Percentiles rank a stretch among this genome's conserved stretches.
These are phyloP conservation scores for Zaprionus taronus DNA, from an alignment of 1,140 invertebrate genomes.

Conservation along the genomic window DNA sequence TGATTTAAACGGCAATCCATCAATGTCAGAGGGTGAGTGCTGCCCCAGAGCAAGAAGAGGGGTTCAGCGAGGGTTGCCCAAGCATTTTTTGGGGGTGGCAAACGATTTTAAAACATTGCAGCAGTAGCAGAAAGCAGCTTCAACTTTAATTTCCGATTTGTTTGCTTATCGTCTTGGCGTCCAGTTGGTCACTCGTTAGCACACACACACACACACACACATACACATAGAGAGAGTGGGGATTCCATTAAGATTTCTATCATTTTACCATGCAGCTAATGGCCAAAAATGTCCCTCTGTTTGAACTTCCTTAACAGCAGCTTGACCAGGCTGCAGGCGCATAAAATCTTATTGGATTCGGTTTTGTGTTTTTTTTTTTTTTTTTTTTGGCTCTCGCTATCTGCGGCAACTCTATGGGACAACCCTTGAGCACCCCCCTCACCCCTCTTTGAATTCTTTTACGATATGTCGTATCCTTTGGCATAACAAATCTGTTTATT, in stretches of 20 bases:
- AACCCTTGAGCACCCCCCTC: neutral
- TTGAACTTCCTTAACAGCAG: constrained; percentile 66
- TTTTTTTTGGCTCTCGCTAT: no score
- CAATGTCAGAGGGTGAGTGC: constrained; percentile 68
- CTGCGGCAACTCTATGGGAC: no score
- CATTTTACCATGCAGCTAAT: constrained; percentile 74
- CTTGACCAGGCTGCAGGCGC: constrained; percentile 45
- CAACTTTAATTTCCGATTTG: constrained; percentile 83
- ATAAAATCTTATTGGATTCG: constrained; percentile 78
- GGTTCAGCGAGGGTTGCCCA: constrained; percentile 31
- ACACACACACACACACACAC: constrained; percentile 17
- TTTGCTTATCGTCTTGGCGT: constrained; percentile 64
- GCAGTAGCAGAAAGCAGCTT: constrained; percentile 24
- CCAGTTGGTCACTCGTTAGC: constrained; percentile 60
- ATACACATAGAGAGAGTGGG: constrained; percentile 4
- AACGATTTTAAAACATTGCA: constrained; percentile 65
- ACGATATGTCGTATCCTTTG: constrained; percentile 22
- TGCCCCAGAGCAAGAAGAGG: constrained; percentile 24
- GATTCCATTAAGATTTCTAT: constrained; percentile 82
- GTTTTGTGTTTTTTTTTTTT: constrained; percentile 9
- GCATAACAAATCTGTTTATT: constrained; percentile 84
- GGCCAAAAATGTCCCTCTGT: constrained; percentile 57
- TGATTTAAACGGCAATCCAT: constrained; percentile 84
- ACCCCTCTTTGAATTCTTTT: constrained; percentile 20
- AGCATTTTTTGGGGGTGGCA: constrained; percentile 28